phyloP scores from a whole-genome alignment of 2,797 vertebrate genomes.

The Echeneis naucrates region DNA sequence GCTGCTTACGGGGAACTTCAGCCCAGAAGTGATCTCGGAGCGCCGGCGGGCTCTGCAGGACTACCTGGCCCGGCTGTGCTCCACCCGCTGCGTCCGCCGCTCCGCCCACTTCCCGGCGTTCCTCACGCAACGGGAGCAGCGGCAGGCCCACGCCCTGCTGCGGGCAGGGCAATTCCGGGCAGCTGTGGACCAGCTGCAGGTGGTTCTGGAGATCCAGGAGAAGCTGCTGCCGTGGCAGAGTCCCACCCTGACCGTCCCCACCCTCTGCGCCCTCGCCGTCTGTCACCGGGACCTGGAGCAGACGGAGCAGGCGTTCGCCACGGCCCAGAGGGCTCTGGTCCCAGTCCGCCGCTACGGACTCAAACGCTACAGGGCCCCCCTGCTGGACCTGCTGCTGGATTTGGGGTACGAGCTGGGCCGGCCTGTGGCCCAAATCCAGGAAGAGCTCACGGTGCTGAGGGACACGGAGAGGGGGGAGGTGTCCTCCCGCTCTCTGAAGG shows the following conservation, averaged over 20 bases:
- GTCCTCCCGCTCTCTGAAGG: constrained; percentile 86
- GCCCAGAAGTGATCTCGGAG: constrained; percentile 84
- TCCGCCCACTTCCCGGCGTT: constrained; percentile 85
- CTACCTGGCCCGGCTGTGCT: constrained; percentile 87
- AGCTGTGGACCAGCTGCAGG: constrained; percentile 83
- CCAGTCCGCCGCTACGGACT: constrained; percentile 76
- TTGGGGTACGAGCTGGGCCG: constrained; percentile 88
- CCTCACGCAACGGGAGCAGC: constrained; percentile 87
- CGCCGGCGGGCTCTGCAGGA: constrained; percentile 89
- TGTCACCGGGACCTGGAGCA: constrained; percentile 91
- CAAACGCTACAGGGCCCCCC: constrained; percentile 82
- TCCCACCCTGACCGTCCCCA: constrained; percentile 80
- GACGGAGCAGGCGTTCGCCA: constrained; percentile 80
- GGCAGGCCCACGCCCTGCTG: constrained; percentile 85
- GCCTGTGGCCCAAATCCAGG: constrained; percentile 88
- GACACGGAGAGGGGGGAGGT: constrained; percentile 74
- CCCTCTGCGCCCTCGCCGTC: constrained; percentile 88
- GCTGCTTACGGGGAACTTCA: constrained; percentile 87
- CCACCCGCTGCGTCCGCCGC: constrained; percentile 82
- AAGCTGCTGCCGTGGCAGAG: constrained; percentile 84
- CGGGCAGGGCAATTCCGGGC: constrained; percentile 88
- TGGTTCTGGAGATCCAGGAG: constrained; percentile 86
- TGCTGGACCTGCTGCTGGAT: constrained; percentile 89
- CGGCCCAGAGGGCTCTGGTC: constrained; percentile 85
- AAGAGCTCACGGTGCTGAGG: constrained; percentile 84